Percentiles rank a stretch among this genome's conserved stretches.
phyloP scores from a whole-genome alignment of 2,888 invertebrate genomes.

The Sphaerophoria taeniata region DNA sequence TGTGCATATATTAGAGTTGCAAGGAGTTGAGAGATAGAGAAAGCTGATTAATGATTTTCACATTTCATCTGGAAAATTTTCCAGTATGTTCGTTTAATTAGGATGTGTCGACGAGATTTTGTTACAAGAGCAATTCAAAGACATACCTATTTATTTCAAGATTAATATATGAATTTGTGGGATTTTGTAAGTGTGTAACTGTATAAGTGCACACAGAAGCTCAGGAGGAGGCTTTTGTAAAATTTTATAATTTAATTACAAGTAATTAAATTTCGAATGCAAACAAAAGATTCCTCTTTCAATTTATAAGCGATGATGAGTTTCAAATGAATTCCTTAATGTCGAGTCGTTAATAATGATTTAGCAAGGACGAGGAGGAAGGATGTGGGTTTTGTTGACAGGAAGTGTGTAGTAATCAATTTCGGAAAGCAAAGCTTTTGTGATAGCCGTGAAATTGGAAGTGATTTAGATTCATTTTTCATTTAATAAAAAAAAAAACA shows the following conservation, averaged over 20 bases:
- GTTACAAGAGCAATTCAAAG: constrained; percentile 4
- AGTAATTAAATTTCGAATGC: constrained; percentile 36
- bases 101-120: constrained; percentile 23
- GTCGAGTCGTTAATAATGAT: constrained; percentile 2
- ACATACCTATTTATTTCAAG: constrained; percentile 3
- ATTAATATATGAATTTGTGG: background rate
- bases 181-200: background rate
- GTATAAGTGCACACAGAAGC: background rate
- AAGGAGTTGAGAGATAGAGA: background rate
- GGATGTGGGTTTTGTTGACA: too few relatives aligned
- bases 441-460: too few relatives aligned
- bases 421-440: too few relatives aligned
- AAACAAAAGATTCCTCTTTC: background rate
- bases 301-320: background rate
- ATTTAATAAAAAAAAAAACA: too few relatives aligned
- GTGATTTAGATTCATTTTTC: too few relatives aligned
- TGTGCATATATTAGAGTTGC: background rate
- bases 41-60: constrained; percentile 62
- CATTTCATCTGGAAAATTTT: constrained; percentile 44
- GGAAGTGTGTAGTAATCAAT: too few relatives aligned
- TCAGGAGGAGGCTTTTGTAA: background rate
- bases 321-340: background rate
- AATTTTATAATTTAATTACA: constrained; percentile 49
- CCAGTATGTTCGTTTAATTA: constrained; percentile 57
- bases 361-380: background rate